phyloP scores from a whole-genome alignment of 2,888 invertebrate species.

The Ochlodes sylvanus region DNA sequence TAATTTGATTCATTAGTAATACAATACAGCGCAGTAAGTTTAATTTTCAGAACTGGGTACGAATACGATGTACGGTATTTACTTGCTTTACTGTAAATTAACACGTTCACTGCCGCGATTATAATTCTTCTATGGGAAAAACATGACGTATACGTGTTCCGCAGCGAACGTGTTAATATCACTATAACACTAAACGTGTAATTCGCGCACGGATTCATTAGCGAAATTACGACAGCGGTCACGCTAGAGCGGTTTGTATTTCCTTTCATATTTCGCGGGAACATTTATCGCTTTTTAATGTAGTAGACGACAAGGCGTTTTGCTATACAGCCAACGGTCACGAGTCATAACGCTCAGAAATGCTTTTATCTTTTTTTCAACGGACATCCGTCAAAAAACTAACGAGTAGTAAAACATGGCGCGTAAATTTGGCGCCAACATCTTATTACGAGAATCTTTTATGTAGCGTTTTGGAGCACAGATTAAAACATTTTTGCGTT shows the following conservation, averaged over 20 bases:
- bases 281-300: constrained; percentile 75
- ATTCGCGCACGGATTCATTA: neutral
- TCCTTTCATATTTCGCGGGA: constrained; percentile 56
- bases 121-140: too few species aligned
- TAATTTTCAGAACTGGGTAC: too few species aligned
- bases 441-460: constrained; percentile 39
- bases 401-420: constrained; percentile 52
- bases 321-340: constrained; percentile 60
- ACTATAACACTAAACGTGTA: too few species aligned
- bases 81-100: too few species aligned
- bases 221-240: constrained; percentile 7
- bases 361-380: constrained; percentile 67
- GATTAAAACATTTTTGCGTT: constrained; percentile 41
- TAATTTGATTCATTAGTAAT: too few species aligned
- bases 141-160: too few species aligned
- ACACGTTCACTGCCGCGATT: too few species aligned
- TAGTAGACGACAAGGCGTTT: constrained; percentile 64
- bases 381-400: constrained; percentile 60
- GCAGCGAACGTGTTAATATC: too few species aligned
- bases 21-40: too few species aligned
- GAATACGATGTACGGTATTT: too few species aligned
- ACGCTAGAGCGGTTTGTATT: constrained; percentile 26
- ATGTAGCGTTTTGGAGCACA: constrained; percentile 41
- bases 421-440: constrained; percentile 56
- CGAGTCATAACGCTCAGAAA: constrained; percentile 63